Conservation (phyloP, 2,888 invertebrate species). For the Ichneumoninae sp. region DNA sequence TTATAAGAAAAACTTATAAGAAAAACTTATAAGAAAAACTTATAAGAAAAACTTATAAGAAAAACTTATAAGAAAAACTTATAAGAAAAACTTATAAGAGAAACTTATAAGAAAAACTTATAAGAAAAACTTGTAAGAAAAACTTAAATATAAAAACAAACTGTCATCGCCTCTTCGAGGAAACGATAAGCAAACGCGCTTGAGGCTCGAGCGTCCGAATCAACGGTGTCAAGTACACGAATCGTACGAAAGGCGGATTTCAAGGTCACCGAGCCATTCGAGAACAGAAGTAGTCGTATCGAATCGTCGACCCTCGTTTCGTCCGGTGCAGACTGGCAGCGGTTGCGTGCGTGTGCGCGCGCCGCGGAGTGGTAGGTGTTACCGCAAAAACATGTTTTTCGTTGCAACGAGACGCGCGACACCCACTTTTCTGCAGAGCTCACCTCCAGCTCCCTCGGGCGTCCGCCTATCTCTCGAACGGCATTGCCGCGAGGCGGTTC, state of each 20-base stretch:
- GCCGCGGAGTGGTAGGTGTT: not conserved
- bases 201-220: not conserved
- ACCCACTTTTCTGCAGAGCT: slow-evolving; percentile 4
- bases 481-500: not conserved
- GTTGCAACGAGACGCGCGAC: slow-evolving; percentile 11
- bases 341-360: not conserved
- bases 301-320: slow-evolving; percentile 25
- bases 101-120: not conserved
- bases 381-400: slow-evolving; percentile 34
- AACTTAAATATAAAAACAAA: not conserved
- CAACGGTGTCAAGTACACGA: not conserved
- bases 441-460: not conserved
- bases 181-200: not conserved
- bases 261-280: not conserved
- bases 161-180: not conserved
- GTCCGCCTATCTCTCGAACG: not conserved
- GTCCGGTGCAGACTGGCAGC: not conserved
- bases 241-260: not conserved
- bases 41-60: not conserved
- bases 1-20: not conserved
- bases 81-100: not conserved
- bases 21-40: not conserved
- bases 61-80: not conserved
- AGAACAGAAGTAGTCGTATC: not conserved
- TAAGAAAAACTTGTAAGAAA: not conserved